Evolutionary conservation across 2,888 invertebrate species (phyloP).

Genomic region (Neoascia interrupta): DNA sequence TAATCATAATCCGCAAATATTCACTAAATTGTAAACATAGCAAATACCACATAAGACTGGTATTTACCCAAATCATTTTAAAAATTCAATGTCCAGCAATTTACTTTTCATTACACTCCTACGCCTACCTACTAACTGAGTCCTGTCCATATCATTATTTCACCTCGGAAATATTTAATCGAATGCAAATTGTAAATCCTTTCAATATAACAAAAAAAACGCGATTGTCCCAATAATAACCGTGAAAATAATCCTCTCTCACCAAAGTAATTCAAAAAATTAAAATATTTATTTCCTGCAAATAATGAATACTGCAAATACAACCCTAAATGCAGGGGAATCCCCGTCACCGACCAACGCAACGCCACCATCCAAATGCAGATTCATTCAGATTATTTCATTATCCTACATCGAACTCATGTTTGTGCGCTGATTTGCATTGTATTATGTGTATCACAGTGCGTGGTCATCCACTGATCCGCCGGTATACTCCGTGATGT

Average conservation of each 20-base stretch:
- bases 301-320: constrained; percentile 8
- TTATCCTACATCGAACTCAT: constrained; percentile 27
- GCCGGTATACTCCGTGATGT: constrained; percentile 40
- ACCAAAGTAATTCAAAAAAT: neutral
- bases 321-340: neutral
- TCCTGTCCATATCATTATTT: too few relatives aligned
- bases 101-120: too few relatives aligned
- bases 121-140: too few relatives aligned
- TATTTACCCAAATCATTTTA: too few relatives aligned
- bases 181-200: constrained; percentile 33
- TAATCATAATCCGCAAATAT: too few relatives aligned
- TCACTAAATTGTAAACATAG: too few relatives aligned
- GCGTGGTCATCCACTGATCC: constrained; percentile 36
- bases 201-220: neutral
- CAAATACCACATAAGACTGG: too few relatives aligned
- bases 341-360: too few relatives aligned
- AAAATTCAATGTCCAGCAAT: too few relatives aligned
- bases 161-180: constrained; percentile 27
- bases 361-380: constrained; percentile 24
- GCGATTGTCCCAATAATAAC: neutral
- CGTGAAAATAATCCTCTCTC: neutral
- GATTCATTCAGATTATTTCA: constrained; percentile 30
- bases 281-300: constrained; percentile 16
- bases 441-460: neutral
- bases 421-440: constrained; percentile 34